Percentiles rank a stretch among this genome's conserved stretches.
Conservation (phyloP, 2,113 vertebrate species). For the Galemys pyrenaicus region DNA sequence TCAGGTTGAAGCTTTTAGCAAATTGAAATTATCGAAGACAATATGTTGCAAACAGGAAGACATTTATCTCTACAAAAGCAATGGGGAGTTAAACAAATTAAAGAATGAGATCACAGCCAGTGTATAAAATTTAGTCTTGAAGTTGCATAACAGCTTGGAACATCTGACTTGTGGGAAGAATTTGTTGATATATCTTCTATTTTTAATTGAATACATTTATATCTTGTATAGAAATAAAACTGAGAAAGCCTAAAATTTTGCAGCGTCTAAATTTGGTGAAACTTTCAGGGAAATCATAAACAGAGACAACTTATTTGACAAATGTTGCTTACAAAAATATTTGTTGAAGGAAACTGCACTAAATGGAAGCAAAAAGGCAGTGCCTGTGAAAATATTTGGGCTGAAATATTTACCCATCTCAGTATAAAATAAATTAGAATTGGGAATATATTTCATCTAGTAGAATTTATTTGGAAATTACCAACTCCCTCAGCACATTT, state of each 20-base stretch:
- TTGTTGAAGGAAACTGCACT: conserved; percentile 27
- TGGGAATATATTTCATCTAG: neutral
- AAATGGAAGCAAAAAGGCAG: conserved; percentile 33
- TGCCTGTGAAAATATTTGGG: conserved; percentile 18
- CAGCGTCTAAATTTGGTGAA: conserved; percentile 8
- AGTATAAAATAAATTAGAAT: conserved; percentile 30
- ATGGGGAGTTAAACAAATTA: neutral
- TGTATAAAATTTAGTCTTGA: neutral
- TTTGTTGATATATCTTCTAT: neutral
- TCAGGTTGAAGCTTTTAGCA: neutral
- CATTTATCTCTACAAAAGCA: neutral
- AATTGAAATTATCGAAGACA: conserved; percentile 28
- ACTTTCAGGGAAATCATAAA: conserved; percentile 22
- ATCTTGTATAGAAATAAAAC: neutral
- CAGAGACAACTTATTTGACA: conserved; percentile 43
- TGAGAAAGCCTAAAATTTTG: neutral
- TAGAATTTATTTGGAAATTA: neutral
- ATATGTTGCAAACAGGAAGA: conserved; percentile 14
- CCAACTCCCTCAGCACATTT: neutral
- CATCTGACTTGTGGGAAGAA: conserved; percentile 22
- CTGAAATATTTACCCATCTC: conserved; percentile 19
- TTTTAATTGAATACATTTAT: conserved; percentile 30
- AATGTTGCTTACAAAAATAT: conserved; percentile 31
- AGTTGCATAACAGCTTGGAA: neutral
- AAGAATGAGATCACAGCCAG: neutral